Evolutionary conservation across 1,140 invertebrate species (phyloP).

Genomic region (Zaprionus inermis): DNA sequence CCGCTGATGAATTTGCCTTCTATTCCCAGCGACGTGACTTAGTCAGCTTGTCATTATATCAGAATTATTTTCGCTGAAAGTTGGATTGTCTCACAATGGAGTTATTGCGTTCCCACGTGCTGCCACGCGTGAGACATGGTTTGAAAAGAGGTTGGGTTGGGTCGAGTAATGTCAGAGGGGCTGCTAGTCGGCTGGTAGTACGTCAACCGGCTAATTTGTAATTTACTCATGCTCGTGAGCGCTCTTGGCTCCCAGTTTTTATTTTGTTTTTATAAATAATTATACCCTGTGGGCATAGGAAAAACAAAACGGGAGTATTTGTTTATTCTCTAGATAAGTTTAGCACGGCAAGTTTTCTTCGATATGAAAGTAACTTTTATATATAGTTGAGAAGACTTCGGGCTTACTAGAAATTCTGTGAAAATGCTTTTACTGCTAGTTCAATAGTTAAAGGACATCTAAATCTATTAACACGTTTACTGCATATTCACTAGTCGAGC

Average conservation of each 20-base stretch:
- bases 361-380: too few species aligned
- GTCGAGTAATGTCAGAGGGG: neutral
- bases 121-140: slow-evolving; percentile 26
- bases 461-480: neutral
- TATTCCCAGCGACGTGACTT: slow-evolving; percentile 67
- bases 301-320: neutral
- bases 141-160: neutral
- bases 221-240: slow-evolving; percentile 49
- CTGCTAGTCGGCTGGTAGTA: neutral
- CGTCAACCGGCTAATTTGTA: slow-evolving; percentile 60
- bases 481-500: slow-evolving; percentile 1
- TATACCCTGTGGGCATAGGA: slow-evolving; percentile 21
- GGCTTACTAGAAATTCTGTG: too few species aligned
- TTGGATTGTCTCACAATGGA: slow-evolving; percentile 64
- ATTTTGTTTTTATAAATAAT: slow-evolving; percentile 26
- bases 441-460: too few species aligned
- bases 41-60: slow-evolving; percentile 68
- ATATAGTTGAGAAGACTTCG: too few species aligned
- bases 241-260: slow-evolving; percentile 45
- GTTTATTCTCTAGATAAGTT: too few species aligned
- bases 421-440: slow-evolving; percentile 2
- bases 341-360: too few species aligned
- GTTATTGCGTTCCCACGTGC: slow-evolving; percentile 64
- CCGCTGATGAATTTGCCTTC: slow-evolving; percentile 70
- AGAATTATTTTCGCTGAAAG: slow-evolving; percentile 67